Conservation (phyloP, 2,888 invertebrate species). For the Smittia aterrima region DNA sequence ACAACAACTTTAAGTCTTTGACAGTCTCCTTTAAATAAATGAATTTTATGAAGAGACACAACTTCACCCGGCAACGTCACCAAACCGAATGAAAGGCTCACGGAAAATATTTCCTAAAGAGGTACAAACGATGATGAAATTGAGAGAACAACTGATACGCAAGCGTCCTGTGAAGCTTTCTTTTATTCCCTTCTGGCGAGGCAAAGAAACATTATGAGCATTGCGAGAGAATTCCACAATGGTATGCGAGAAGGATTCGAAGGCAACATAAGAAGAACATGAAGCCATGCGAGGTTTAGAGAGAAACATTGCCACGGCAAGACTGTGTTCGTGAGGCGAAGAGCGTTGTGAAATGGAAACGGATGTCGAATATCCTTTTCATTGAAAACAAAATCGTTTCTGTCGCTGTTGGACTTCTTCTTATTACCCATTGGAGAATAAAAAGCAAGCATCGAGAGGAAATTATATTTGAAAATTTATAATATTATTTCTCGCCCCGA, state of each 20-base stretch:
- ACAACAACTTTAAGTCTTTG: neutral
- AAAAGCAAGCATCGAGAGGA: neutral
- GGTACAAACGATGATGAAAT: neutral
- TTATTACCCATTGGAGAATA: slow-evolving; percentile 3
- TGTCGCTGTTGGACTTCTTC: slow-evolving; percentile 12
- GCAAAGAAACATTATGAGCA: neutral
- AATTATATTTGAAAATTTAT: slow-evolving; percentile 26
- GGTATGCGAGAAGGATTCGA: neutral
- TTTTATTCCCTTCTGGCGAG: slow-evolving; percentile 2
- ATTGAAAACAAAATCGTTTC: slow-evolving; percentile 19
- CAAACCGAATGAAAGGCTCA: slow-evolving; percentile 28
- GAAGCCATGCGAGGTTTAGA: neutral
- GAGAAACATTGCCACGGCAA: neutral
- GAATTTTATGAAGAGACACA: neutral
- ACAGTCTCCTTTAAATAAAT: neutral
- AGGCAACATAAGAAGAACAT: neutral
- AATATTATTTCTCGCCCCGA: neutral
- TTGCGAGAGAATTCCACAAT: neutral
- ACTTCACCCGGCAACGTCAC: slow-evolving; percentile 11
- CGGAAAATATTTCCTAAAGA: neutral
- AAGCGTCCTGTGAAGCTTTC: slow-evolving; percentile 23
- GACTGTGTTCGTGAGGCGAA: neutral
- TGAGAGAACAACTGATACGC: slow-evolving; percentile 6
- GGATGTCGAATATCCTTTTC: slow-evolving; percentile 27
- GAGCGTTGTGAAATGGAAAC: neutral